Evolutionary conservation across 2,113 vertebrate genomes (phyloP).

Genomic region (Campylorhamphus procurvoides): DNA sequence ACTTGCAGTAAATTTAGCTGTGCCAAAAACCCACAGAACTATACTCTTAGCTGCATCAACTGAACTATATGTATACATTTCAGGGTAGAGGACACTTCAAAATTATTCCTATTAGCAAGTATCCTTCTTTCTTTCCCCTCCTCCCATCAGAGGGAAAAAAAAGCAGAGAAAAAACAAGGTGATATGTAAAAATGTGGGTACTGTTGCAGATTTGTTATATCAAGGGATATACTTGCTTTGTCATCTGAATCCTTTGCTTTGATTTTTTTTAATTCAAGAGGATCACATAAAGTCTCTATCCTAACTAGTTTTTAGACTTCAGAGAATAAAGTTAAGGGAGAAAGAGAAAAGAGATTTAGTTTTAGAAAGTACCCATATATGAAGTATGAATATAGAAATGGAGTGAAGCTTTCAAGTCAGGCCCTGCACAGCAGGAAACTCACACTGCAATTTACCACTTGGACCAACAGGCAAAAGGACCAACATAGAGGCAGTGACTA

Average conservation of each 20-base stretch:
- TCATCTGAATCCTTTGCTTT: background rate
- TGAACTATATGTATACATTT: background rate
- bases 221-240: background rate
- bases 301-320: background rate
- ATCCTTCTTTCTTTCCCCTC: background rate
- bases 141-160: background rate
- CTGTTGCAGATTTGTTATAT: background rate
- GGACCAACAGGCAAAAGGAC: background rate
- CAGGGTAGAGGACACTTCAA: background rate
- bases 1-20: background rate
- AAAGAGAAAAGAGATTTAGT: background rate
- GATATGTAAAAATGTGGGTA: background rate
- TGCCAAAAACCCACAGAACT: background rate
- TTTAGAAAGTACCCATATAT: background rate
- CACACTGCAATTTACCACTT: accelerated
- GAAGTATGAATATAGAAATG: background rate
- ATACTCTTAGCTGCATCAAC: background rate
- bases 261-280: background rate
- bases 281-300: background rate
- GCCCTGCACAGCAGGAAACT: background rate
- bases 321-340: background rate
- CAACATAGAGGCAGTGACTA: background rate
- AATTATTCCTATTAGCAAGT: background rate
- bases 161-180: background rate
- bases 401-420: background rate